Evolutionary conservation across 2,888 invertebrate species (phyloP).

Genomic region (Chirona hameri): DNA sequence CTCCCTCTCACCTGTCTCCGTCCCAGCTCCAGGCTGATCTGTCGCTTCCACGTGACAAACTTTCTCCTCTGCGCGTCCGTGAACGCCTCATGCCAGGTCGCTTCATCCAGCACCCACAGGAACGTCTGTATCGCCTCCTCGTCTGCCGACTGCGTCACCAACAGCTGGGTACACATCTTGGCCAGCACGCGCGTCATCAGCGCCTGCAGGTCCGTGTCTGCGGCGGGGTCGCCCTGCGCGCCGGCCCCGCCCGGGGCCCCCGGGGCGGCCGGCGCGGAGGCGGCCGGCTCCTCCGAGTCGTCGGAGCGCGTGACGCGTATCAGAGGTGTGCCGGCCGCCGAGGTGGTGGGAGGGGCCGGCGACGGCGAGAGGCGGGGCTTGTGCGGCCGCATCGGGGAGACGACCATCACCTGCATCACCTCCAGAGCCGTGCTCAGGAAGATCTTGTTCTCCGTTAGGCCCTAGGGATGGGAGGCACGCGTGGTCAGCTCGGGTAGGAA

Average conservation of each 20-base stretch:
- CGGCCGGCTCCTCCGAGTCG: neutral
- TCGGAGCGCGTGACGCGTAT: slow-evolving; percentile 26
- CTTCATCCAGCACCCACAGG: slow-evolving; percentile 63
- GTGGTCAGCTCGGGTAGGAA: neutral
- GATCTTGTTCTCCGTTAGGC: slow-evolving; percentile 9
- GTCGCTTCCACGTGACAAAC: slow-evolving; percentile 59
- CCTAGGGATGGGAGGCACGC: neutral
- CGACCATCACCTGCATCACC: slow-evolving; percentile 24
- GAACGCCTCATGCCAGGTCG: slow-evolving; percentile 64
- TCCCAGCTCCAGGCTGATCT: slow-evolving; percentile 44
- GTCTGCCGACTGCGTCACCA: slow-evolving; percentile 60
- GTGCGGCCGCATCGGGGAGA: slow-evolving; percentile 13
- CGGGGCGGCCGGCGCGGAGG: neutral
- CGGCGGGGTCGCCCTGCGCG: too few species aligned
- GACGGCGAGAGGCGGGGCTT: neutral
- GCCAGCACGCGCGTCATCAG: slow-evolving; percentile 34
- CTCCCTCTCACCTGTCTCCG: neutral
- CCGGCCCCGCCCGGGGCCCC: too few species aligned
- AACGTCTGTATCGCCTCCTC: slow-evolving; percentile 60
- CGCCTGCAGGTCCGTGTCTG: slow-evolving; percentile 7
- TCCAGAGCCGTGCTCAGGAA: neutral
- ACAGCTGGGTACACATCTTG: slow-evolving; percentile 61
- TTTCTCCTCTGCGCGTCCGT: slow-evolving; percentile 59
- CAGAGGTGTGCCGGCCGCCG: neutral
- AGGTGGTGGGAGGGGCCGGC: neutral